These are phyloP conservation scores for Willisornis vidua DNA, from an alignment of 2,113 vertebrate genomes.

Conservation along the genomic window DNA sequence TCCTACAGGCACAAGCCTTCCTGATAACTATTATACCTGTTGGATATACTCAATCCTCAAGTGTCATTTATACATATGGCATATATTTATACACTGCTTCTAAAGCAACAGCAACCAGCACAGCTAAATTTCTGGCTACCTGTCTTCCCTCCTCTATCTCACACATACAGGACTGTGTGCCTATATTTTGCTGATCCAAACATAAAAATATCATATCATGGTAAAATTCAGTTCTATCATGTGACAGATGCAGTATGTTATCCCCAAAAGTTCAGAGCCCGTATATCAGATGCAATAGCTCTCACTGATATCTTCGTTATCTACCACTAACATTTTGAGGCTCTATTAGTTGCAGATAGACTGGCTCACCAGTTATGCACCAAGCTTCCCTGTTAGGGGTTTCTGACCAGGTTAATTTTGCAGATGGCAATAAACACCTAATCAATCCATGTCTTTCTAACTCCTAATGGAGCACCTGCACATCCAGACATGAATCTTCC, in stretches of 20 bases:
- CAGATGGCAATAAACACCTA: constrained; percentile 57
- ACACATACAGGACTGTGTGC: background rate
- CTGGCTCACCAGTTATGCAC: background rate
- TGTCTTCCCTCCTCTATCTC: background rate
- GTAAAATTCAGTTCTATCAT: background rate
- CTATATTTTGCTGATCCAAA: background rate
- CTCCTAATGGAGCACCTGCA: constrained; percentile 59
- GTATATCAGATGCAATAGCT: background rate
- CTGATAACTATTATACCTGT: background rate
- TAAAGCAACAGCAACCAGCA: background rate
- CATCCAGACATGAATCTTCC: constrained; percentile 61
- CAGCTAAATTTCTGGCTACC: background rate
- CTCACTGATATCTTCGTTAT: background rate
- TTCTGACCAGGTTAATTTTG: constrained; percentile 51
- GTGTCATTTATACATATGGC: background rate
- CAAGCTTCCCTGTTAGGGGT: constrained; percentile 17
- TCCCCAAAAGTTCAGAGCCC: background rate
- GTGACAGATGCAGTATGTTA: background rate
- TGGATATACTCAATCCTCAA: background rate
- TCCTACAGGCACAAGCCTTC: background rate
- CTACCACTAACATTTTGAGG: background rate
- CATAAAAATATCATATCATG: background rate
- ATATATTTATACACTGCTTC: background rate
- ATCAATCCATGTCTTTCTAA: constrained; percentile 51
- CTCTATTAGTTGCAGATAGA: background rate